Evolutionary conservation across 2,113 vertebrate genomes (phyloP), one percentile per base, ranked within the genome.

Genomic region (Onychorhynchus coronatus): DNA sequence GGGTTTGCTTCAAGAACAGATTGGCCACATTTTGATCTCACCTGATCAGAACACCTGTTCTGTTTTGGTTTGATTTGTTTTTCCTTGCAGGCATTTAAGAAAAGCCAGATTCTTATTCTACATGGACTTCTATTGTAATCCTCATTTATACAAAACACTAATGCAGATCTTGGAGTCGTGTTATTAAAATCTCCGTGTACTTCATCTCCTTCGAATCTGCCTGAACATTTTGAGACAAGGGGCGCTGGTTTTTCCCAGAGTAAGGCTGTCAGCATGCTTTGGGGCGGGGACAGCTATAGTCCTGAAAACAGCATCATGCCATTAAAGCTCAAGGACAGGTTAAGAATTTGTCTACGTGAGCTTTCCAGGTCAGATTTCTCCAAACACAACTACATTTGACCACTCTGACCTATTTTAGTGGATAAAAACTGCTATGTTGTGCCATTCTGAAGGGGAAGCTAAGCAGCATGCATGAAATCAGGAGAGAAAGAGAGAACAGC

Each of bases 241-340:
- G 53, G 75, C 20, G 65, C 72, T 61, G 66, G 39, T 93, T 84
- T 86, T 85, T 52, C 84, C 66, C 83, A 88, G 66, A 84, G 95
- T 96, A 97, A 96, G 95, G 93, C 97, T 88, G 81, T 76, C 73
- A 92, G 39, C 53, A 70, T 87, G 66, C 49, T 85, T 63, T 76
- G 56, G 65, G 52, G 2, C 58, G 22, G 42, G 67, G 75, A 66
- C 30, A 93, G 50, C n/a, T 58, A 27, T 17, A 28, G 85, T 68
- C 31, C 62, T 62, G 76, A 92, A 96, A 94, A 46, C 31, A 92
- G 47, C 61, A 76, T 37, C 42, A 24, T 87, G 37, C 81, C 33
- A 58, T 41, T 67, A 0, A 74, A 88, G 47, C 81, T 94, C 85
- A 90, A 95, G 84, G 44, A 80, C 30, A 78, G 56, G 46, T 91